A percentile compares a stretch with the other conserved stretches of the same genome.
These are phyloP conservation scores for Limnodromus scolopaceus DNA, from an alignment of 2,797 vertebrate species.

Conservation along the genomic window DNA sequence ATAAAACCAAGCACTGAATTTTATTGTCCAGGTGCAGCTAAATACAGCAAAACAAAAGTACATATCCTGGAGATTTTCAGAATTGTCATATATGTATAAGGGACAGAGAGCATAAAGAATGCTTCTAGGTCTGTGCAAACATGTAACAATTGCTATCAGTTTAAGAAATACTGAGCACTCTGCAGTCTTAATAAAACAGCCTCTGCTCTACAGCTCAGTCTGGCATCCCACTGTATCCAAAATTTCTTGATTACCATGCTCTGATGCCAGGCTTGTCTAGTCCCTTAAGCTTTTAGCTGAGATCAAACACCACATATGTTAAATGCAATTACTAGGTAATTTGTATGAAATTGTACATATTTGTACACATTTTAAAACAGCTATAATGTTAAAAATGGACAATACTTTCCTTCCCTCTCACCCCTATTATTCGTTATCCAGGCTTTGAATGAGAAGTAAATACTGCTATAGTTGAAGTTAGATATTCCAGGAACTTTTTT, in stretches of 20 bases:
- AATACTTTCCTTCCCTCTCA: not conserved
- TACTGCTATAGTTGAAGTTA: not conserved
- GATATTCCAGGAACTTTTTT: not conserved
- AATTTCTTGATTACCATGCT: not conserved
- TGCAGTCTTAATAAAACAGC: not conserved
- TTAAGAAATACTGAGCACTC: not conserved
- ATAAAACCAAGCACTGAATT: not conserved
- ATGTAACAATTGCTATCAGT: not conserved
- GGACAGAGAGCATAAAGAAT: not conserved
- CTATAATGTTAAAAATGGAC: not conserved
- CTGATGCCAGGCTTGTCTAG: not conserved
- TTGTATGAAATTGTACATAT: not conserved
- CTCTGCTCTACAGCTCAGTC: not conserved
- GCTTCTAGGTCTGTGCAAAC: not conserved
- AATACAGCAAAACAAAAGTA: not conserved
- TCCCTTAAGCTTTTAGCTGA: not conserved
- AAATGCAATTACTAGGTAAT: not conserved
- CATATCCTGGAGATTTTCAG: not conserved
- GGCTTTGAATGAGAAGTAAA: not conserved
- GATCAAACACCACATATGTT: rapidly evolving
- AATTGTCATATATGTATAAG: not conserved
- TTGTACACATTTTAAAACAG: not conserved
- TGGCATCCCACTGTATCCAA: not conserved
- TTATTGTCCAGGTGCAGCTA: not conserved
- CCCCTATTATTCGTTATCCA: not conserved